Percentiles rank a stretch among this genome's conserved stretches.
phyloP scores from a whole-genome alignment of 2,797 vertebrate genomes.

The Manis pentadactyla region DNA sequence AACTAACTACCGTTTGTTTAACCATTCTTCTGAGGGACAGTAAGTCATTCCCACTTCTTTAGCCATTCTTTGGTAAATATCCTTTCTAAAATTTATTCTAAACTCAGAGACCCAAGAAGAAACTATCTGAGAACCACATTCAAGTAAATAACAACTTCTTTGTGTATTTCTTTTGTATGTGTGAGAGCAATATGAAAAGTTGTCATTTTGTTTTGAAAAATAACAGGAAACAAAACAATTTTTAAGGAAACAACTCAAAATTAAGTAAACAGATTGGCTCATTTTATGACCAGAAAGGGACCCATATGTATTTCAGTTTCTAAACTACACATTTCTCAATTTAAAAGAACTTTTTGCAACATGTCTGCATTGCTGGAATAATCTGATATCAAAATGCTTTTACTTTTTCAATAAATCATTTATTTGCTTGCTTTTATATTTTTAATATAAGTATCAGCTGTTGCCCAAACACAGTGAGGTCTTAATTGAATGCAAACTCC shows the following conservation, averaged over 20 bases:
- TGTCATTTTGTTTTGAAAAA: not conserved
- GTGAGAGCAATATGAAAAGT: not conserved
- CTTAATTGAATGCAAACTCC: not conserved
- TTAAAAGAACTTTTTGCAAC: not conserved
- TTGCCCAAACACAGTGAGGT: not conserved
- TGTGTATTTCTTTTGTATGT: not conserved
- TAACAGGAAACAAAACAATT: not conserved
- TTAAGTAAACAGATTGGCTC: not conserved
- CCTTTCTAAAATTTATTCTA: not conserved
- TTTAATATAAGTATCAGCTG: not conserved
- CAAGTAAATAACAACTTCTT: not conserved
- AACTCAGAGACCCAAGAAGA: constrained; percentile 36
- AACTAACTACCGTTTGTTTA: not conserved
- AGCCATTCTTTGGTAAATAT: constrained; percentile 19
- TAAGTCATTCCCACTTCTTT: not conserved
- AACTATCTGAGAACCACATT: not conserved
- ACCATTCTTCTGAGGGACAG: not conserved
- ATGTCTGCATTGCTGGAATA: not conserved
- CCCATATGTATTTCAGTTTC: not conserved
- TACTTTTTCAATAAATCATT: too few relatives aligned
- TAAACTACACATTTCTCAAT: not conserved
- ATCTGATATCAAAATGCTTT: not conserved
- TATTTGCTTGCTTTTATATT: too few relatives aligned
- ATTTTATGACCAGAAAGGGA: not conserved
- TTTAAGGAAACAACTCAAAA: constrained; percentile 1